phyloP scores from a whole-genome alignment of 2,888 invertebrate genomes.

The Agonopterix arenella region DNA sequence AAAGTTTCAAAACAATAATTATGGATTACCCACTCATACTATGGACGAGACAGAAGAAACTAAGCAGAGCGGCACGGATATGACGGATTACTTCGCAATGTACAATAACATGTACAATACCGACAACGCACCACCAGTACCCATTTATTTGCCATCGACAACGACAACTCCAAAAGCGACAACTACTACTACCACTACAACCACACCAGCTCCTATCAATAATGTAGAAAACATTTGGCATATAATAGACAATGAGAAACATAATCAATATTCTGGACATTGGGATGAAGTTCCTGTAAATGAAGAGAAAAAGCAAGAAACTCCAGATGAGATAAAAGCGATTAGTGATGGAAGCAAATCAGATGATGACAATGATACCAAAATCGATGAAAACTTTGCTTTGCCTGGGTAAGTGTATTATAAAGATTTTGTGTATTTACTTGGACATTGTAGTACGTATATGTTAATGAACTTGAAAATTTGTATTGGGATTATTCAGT shows the following conservation, averaged over 20 bases:
- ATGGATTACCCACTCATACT: conserved; percentile 25
- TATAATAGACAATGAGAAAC: conserved; percentile 61
- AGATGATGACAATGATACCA: conserved; percentile 15
- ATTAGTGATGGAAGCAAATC: conserved; percentile 1
- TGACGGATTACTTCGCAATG: conserved; percentile 46
- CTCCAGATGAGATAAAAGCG: conserved; percentile 6
- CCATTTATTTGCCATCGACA: conserved; percentile 38
- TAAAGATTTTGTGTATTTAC: background rate
- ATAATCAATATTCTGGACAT: conserved; percentile 38
- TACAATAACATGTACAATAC: conserved; percentile 48
- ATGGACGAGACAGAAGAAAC: conserved; percentile 15
- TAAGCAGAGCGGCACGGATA: conserved; percentile 26
- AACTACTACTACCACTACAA: conserved; percentile 33
- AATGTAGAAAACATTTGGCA: conserved; percentile 66
- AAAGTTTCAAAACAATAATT: conserved; percentile 24
- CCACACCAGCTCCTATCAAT: conserved; percentile 25
- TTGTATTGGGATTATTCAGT: no score
- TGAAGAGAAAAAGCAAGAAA: conserved; percentile 18
- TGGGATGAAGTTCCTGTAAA: conserved; percentile 52
- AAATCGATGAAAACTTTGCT: conserved; percentile 52
- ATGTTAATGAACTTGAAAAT: no score
- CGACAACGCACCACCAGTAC: conserved; percentile 20
- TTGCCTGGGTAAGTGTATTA: conserved; percentile 52
- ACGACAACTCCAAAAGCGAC: conserved; percentile 16
- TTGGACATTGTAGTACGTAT: no score